phyloP scores from a whole-genome alignment of 2,797 vertebrate species.

The Hipposideros larvatus region DNA sequence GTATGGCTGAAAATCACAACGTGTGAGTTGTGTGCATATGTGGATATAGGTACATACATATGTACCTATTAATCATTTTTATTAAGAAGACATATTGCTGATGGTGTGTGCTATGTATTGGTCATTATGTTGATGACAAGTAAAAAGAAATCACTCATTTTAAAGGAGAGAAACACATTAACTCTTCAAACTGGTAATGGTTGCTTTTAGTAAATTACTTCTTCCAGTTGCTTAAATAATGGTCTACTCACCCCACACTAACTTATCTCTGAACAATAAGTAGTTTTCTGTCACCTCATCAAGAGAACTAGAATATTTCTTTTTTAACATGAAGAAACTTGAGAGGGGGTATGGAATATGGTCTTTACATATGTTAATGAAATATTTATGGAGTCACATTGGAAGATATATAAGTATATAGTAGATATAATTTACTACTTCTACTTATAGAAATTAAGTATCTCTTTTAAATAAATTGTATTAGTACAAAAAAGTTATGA shows the following conservation, averaged over 20 bases:
- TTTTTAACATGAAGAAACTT: constrained; percentile 26
- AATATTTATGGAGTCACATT: constrained; percentile 42
- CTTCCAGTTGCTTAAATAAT: constrained; percentile 13
- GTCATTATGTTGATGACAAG: constrained; percentile 15
- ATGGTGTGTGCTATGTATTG: background rate
- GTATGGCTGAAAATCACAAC: background rate
- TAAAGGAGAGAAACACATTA: constrained; percentile 4
- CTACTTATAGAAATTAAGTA: constrained; percentile 31
- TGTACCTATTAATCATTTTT: constrained; percentile 40
- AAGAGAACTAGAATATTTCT: constrained; percentile 43
- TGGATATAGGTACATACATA: background rate
- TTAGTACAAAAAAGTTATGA: background rate
- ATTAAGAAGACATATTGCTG: background rate
- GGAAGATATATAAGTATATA: background rate
- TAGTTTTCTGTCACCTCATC: constrained; percentile 24
- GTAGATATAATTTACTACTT: constrained; percentile 14
- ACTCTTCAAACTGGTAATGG: constrained; percentile 36
- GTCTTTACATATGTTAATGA: constrained; percentile 24
- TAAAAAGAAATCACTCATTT: constrained; percentile 42
- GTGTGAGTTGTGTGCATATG: background rate
- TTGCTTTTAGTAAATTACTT: constrained; percentile 49
- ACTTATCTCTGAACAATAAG: constrained; percentile 7
- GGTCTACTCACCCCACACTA: background rate
- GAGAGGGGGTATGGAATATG: background rate
- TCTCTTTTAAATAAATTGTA: background rate